Conservation (phyloP, 2,888 invertebrate genomes). For the Lasioglossum oenotherae region DNA sequence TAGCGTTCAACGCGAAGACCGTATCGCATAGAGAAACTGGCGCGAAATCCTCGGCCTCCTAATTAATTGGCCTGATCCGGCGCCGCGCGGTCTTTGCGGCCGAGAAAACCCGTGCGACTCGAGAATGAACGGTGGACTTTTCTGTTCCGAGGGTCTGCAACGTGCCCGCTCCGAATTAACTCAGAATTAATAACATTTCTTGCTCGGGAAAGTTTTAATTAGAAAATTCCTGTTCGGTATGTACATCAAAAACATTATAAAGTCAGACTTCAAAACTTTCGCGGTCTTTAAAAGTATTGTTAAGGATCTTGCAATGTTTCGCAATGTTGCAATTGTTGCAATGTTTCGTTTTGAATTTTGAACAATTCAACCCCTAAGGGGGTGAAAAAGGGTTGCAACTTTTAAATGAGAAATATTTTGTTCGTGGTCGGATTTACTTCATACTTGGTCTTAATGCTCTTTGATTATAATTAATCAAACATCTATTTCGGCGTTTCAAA, state of each 20-base stretch:
- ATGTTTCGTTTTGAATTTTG: too few relatives aligned
- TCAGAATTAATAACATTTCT: neutral
- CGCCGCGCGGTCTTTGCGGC: neutral
- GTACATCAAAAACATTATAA: neutral
- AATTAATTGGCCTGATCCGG: constrained; percentile 60
- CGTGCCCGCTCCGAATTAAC: neutral
- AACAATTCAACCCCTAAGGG: too few relatives aligned
- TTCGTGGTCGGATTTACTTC: too few relatives aligned
- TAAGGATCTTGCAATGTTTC: neutral
- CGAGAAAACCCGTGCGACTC: neutral
- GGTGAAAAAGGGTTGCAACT: too few relatives aligned
- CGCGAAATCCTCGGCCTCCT: constrained; percentile 45
- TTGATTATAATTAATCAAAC: too few relatives aligned
- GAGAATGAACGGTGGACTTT: neutral
- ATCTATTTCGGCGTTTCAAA: too few relatives aligned
- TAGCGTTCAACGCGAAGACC: constrained; percentile 61
- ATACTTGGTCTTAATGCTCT: too few relatives aligned
- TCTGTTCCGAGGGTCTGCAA: neutral
- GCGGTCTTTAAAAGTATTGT: neutral
- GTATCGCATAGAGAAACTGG: constrained; percentile 22
- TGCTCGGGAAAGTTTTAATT: neutral
- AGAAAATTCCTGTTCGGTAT: neutral
- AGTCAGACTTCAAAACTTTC: neutral
- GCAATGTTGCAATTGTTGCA: too few relatives aligned
- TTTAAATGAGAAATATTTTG: too few relatives aligned